These are phyloP conservation scores for Panurus biarmicus DNA, from an alignment of 2,113 vertebrate species.

Conservation along the genomic window DNA sequence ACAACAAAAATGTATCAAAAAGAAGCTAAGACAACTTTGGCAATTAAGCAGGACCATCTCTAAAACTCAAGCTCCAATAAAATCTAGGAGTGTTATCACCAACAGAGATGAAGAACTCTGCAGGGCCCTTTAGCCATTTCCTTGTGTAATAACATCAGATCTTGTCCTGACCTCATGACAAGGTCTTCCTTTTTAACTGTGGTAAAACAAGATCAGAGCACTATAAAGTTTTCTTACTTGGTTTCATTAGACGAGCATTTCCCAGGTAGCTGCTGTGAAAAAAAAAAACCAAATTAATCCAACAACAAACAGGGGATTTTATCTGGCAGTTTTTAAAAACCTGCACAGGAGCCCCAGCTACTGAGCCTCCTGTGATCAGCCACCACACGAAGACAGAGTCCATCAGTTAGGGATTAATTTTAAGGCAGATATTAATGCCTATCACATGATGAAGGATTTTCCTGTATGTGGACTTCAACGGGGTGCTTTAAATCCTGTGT, in stretches of 20 bases:
- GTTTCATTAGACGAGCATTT: neutral
- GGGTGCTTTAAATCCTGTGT: neutral
- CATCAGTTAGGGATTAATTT: constrained; percentile 38
- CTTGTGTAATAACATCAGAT: neutral
- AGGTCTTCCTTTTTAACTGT: neutral
- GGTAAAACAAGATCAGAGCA: neutral
- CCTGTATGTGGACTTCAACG: neutral
- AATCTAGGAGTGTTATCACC: neutral
- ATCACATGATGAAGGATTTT: constrained; percentile 12
- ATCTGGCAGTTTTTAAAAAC: neutral
- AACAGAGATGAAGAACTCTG: neutral
- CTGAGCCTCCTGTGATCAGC: neutral
- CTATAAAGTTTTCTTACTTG: neutral
- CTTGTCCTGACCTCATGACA: neutral
- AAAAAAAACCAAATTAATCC: neutral
- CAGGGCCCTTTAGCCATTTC: neutral
- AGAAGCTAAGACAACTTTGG: neutral
- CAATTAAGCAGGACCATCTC: neutral
- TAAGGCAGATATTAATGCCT: constrained; percentile 39
- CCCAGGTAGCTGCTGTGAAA: neutral
- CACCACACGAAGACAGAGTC: neutral
- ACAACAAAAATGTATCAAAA: neutral
- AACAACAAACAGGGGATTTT: neutral
- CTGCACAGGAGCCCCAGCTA: neutral
- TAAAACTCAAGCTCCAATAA: neutral